phyloP scores from a whole-genome alignment of 2,888 invertebrate genomes.

The Ophion ventricosus region DNA sequence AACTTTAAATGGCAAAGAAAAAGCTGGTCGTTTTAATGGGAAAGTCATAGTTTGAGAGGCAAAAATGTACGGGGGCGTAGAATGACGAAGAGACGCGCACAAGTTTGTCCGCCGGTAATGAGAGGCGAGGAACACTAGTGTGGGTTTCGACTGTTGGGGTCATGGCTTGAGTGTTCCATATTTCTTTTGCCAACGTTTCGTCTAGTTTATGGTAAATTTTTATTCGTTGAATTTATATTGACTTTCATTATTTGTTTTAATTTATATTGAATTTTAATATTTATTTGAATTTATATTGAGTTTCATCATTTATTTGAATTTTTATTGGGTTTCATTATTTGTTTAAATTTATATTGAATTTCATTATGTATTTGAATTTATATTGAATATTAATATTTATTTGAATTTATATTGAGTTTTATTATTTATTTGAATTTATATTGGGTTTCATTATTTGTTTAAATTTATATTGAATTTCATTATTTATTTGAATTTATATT shows the following conservation, averaged over 20 bases:
- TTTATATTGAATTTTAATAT: too few species aligned
- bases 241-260: too few species aligned
- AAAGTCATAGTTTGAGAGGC: neutral
- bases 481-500: too few species aligned
- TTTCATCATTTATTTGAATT: neutral
- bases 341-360: neutral
- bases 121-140: conserved; percentile 34
- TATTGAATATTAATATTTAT: too few species aligned
- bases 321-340: neutral
- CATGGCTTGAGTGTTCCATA: conserved; percentile 57
- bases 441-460: too few species aligned
- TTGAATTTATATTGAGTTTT: neutral
- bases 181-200: conserved; percentile 29
- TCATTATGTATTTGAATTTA: too few species aligned
- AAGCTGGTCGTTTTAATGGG: neutral
- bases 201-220: neutral
- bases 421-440: too few species aligned
- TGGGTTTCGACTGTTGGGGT: conserved; percentile 47
- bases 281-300: neutral
- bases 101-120: conserved; percentile 27
- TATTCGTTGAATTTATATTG: neutral
- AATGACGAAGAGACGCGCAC: conserved; percentile 28
- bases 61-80: conserved; percentile 36
- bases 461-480: too few species aligned
- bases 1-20: neutral